Evolutionary conservation across 2,888 invertebrate genomes (phyloP).

Genomic region (Leptura quadrifasciata): DNA sequence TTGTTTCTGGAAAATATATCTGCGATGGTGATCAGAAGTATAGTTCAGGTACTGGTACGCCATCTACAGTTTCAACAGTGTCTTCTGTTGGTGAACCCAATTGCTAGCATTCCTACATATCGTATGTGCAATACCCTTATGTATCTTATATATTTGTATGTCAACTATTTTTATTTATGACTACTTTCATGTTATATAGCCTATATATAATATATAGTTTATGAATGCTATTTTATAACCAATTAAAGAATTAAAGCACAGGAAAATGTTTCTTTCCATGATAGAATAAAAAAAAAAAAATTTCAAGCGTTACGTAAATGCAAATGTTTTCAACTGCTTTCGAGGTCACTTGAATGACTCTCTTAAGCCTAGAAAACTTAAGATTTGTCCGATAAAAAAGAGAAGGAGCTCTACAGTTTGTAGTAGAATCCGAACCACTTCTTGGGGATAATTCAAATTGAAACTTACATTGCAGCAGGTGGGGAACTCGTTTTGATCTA

Average conservation of each 20-base stretch:
- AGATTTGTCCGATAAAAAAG: too few relatives aligned
- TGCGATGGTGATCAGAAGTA: constrained; percentile 72
- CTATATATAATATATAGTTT: constrained; percentile 66
- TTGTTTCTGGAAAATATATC: constrained; percentile 88
- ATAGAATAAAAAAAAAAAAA: background rate
- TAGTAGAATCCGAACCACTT: too few relatives aligned
- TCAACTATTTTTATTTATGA: constrained; percentile 62
- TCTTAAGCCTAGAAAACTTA: too few relatives aligned
- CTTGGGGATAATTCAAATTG: too few relatives aligned
- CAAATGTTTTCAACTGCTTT: too few relatives aligned
- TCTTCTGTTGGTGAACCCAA: constrained; percentile 70
- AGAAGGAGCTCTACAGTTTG: too few relatives aligned
- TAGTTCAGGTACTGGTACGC: constrained; percentile 68
- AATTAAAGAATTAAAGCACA: constrained; percentile 52
- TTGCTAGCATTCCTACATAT: constrained; percentile 72
- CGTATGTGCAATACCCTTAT: constrained; percentile 65
- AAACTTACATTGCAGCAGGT: too few relatives aligned
- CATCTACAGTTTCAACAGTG: constrained; percentile 65
- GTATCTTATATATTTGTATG: constrained; percentile 59
- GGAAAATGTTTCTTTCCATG: background rate
- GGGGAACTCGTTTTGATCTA: too few relatives aligned
- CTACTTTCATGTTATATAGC: constrained; percentile 58
- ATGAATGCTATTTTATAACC: constrained; percentile 65
- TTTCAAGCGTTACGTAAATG: too few relatives aligned
- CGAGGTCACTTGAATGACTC: too few relatives aligned